These are phyloP conservation scores for Trichosurus vulpecula DNA, from an alignment of 2,797 vertebrate genomes.

Conservation along the genomic window DNA sequence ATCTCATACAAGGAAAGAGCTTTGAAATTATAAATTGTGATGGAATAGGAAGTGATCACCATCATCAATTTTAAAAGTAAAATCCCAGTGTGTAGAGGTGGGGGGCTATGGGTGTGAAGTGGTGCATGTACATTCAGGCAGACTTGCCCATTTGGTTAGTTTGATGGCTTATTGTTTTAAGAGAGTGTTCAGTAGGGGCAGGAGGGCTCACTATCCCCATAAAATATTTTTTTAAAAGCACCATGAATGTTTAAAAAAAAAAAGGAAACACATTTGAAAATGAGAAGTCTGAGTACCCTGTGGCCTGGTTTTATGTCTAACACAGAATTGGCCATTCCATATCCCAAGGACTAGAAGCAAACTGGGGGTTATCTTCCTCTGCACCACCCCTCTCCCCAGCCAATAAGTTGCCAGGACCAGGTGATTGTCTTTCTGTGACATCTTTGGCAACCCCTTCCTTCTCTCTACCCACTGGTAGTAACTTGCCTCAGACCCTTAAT, in stretches of 20 bases:
- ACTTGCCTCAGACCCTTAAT: not conserved
- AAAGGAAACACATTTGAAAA: not conserved
- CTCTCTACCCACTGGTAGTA: not conserved
- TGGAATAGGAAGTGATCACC: not conserved
- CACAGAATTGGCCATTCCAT: not conserved
- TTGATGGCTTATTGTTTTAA: not conserved
- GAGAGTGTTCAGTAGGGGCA: not conserved
- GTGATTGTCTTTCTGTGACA: not conserved
- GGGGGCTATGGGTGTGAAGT: not conserved
- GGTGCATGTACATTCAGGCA: not conserved
- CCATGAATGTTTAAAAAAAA: not conserved
- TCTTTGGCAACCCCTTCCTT: not conserved
- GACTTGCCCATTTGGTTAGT: not conserved
- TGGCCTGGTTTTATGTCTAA: not conserved
- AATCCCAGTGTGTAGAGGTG: not conserved
- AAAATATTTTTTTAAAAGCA: not conserved
- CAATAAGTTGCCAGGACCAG: too few relatives aligned
- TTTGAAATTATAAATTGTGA: not conserved
- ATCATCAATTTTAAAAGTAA: not conserved
- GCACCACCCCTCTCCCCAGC: too few relatives aligned
- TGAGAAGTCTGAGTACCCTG: not conserved
- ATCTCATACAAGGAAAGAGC: not conserved
- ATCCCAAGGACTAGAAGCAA: not conserved
- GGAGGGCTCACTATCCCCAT: not conserved
- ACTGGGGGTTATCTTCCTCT: not conserved